Conservation (phyloP, 2,888 invertebrate species). For the Brachypterus glaber region DNA sequence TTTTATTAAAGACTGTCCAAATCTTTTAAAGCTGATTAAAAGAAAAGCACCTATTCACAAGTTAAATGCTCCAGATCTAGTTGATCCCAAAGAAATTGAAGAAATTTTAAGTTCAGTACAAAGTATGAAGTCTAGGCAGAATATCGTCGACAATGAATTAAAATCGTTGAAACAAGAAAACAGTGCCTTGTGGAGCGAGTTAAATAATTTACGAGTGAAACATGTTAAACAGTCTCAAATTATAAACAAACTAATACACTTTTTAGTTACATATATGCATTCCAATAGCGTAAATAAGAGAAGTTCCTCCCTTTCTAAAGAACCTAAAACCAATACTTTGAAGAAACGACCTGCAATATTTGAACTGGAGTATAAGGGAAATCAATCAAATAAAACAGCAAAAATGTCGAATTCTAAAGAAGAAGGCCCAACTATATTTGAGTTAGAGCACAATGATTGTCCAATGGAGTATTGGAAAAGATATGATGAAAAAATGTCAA, state of each 20-base stretch:
- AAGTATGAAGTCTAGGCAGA: slow-evolving; percentile 22
- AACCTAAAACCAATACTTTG: slow-evolving; percentile 18
- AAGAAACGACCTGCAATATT: slow-evolving; percentile 22
- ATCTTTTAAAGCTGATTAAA: slow-evolving; percentile 66
- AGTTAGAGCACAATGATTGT: slow-evolving; percentile 8
- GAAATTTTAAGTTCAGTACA: slow-evolving; percentile 21
- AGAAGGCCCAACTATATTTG: slow-evolving; percentile 8
- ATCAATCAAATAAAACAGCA: not conserved
- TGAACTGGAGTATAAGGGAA: slow-evolving; percentile 19
- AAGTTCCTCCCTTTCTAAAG: slow-evolving; percentile 13
- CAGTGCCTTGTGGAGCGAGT: slow-evolving; percentile 26
- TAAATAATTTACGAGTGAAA: slow-evolving; percentile 24
- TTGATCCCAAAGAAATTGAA: slow-evolving; percentile 10
- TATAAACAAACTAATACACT: slow-evolving; percentile 29
- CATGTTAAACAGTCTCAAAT: slow-evolving; percentile 27
- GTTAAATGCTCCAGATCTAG: not conserved
- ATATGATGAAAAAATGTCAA: slow-evolving; percentile 3
- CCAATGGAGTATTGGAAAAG: slow-evolving; percentile 7
- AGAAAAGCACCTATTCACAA: slow-evolving; percentile 51
- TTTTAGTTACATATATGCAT: slow-evolving; percentile 27
- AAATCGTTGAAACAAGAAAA: slow-evolving; percentile 25
- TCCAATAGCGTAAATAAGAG: slow-evolving; percentile 5
- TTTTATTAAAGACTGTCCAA: slow-evolving; percentile 74
- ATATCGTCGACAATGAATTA: slow-evolving; percentile 22
- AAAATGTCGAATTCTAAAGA: not conserved